Evolutionary conservation across 2,888 invertebrate genomes (phyloP), one percentile per base, ranked within the genome.

Genomic region (Trichogramma dendrolimi): DNA sequence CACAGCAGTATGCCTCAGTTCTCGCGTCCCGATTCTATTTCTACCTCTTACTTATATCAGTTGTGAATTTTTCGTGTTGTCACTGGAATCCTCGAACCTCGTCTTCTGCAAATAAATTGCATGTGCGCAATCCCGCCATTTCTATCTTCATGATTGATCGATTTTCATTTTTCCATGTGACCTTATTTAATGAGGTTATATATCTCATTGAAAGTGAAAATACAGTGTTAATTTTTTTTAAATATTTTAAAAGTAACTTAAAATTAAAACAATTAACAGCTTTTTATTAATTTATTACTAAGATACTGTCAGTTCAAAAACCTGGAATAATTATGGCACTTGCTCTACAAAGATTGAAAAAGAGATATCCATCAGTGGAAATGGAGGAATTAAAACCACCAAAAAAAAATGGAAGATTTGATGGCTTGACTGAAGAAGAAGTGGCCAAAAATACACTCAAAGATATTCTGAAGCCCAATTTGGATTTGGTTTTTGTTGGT

Each of bases 401-500:
- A 7, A 74, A 71, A 46, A 73, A 71, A 57, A 38, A 64, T 2
- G 67, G 73, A 50, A 69, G 79, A 65, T 79, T 79, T 47, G 73
- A 78, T 67, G 78, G 78, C 6, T 63, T 76, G 6, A 67, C 73
- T 0, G 78, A 77, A 52, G 76, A 79, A 57, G 71, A 74, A 4
- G 70, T 74, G 42, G 68, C 71, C 40, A 72, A 71, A 48, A 68
- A 70, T 62, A 73, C 75, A 0, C 67, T 79, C 7, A 70, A 73
- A 3, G 79, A 79, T 65, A 73, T 75, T 47, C 65, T 79, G 1
- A 63, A 71, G 39, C 65, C 58, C 38, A 65, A 75, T 63, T 65
- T 79, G 38, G 76, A 79, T 40, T 61, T 79, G 5, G 73, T 79
- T 40, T 72, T 79, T 51, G 68, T 79, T 44, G 79, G 79, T 14